These are phyloP conservation scores for Crenuchus spilurus DNA, from an alignment of 2,797 vertebrate species.

Conservation along the genomic window DNA sequence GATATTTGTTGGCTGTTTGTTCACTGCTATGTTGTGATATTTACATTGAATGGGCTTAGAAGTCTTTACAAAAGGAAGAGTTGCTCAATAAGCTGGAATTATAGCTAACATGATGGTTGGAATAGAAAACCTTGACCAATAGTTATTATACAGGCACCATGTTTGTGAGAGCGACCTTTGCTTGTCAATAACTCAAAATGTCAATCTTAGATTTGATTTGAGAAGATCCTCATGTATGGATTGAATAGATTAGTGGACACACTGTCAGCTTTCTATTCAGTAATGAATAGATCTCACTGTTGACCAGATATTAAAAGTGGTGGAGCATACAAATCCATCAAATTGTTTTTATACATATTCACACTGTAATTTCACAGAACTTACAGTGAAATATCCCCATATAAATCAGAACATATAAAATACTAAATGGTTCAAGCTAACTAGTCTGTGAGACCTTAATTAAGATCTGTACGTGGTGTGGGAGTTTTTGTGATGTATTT, in stretches of 20 bases:
- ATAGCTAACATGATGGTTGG: constrained; percentile 11
- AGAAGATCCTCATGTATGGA: constrained; percentile 23
- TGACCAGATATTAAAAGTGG: not conserved
- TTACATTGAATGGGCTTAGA: constrained; percentile 30
- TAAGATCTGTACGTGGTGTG: too few relatives aligned
- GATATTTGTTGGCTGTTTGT: constrained; percentile 35
- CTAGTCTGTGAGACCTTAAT: too few relatives aligned
- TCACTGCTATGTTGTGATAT: constrained; percentile 22
- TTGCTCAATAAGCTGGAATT: constrained; percentile 20
- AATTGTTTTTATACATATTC: too few relatives aligned
- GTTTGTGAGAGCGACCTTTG: not conserved
- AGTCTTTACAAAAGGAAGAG: constrained; percentile 13
- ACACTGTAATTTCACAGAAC: too few relatives aligned
- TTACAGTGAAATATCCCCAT: too few relatives aligned
- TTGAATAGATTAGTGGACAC: constrained; percentile 12
- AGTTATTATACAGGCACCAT: not conserved
- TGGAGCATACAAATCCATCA: not conserved
- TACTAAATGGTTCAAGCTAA: too few relatives aligned
- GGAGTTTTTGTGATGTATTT: too few relatives aligned
- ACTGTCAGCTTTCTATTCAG: constrained; percentile 17
- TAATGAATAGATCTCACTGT: constrained; percentile 5
- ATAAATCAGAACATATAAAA: too few relatives aligned
- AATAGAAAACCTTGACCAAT: constrained; percentile 10
- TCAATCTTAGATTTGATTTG: constrained; percentile 21
- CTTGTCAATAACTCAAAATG: constrained; percentile 8